Percentiles rank a stretch among this genome's conserved stretches.
These are phyloP conservation scores for Oegoconia quadripuncta DNA, from an alignment of 2,888 invertebrate genomes.

Conservation along the genomic window DNA sequence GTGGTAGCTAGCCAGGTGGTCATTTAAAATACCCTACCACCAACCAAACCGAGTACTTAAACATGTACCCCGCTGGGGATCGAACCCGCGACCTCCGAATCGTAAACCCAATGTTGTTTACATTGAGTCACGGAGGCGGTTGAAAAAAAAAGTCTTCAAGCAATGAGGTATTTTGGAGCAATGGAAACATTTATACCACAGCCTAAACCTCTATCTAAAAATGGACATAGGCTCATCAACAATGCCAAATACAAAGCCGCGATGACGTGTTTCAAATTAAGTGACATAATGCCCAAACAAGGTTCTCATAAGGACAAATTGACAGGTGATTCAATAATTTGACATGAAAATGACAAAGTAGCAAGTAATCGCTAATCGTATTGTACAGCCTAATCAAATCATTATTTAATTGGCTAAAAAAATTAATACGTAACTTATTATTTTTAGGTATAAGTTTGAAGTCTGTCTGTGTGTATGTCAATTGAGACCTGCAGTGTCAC, in stretches of 20 bases:
- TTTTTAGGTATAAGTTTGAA: too few species aligned
- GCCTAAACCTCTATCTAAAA: not conserved
- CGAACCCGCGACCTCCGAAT: too few species aligned
- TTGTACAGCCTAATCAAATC: not conserved
- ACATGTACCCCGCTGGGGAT: too few species aligned
- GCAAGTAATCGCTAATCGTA: conserved; percentile 17
- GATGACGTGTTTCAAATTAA: conserved; percentile 10
- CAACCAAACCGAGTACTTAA: too few species aligned
- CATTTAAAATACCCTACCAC: too few species aligned
- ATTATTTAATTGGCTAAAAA: not conserved
- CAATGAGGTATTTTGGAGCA: not conserved
- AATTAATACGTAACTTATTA: too few species aligned
- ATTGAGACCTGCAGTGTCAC: too few species aligned
- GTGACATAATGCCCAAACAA: conserved; percentile 2
- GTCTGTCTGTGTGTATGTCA: too few species aligned
- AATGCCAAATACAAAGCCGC: conserved; percentile 7
- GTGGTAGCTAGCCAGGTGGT: too few species aligned
- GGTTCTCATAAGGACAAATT: not conserved
- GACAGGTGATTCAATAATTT: conserved; percentile 12
- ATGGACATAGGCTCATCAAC: not conserved
- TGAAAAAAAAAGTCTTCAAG: not conserved
- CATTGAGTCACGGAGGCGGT: too few species aligned
- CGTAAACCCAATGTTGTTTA: too few species aligned
- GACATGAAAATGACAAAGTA: conserved; percentile 19
- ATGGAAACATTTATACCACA: not conserved